Evolutionary conservation across 2,888 invertebrate genomes (phyloP).

Genomic region (Corythucha ciliata): DNA sequence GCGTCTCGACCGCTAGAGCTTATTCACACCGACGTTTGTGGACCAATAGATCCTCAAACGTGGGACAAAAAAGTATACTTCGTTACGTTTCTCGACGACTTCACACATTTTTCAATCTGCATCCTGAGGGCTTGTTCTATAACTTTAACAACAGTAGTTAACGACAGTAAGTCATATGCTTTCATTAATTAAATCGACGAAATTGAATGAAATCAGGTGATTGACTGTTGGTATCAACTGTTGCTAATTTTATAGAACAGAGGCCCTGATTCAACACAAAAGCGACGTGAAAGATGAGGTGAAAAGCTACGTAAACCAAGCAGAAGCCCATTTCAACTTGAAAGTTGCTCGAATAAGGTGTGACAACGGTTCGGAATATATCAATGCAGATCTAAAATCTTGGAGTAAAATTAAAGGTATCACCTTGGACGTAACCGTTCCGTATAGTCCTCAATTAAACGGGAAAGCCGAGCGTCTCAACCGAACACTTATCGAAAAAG

Average conservation of each 20-base stretch:
- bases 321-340: conserved; percentile 6
- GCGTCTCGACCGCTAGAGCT: conserved; percentile 8
- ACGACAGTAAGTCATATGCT: too few relatives aligned
- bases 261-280: conserved; percentile 1
- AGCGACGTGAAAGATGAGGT: too few relatives aligned
- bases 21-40: conserved; percentile 14
- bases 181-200: too few relatives aligned
- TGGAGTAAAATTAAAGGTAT: conserved; percentile 10
- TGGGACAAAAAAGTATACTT: conserved; percentile 13
- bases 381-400: conserved; percentile 4
- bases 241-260: too few relatives aligned
- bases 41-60: neutral
- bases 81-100: conserved; percentile 5
- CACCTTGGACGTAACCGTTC: conserved; percentile 11
- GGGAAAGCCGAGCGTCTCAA: conserved; percentile 10
- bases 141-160: too few relatives aligned
- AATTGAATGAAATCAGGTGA: too few relatives aligned
- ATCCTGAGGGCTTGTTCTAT: too few relatives aligned
- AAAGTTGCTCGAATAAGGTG: conserved; percentile 4
- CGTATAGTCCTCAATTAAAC: conserved; percentile 14
- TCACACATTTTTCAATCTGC: conserved; percentile 5
- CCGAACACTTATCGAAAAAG: conserved; percentile 5
- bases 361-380: conserved; percentile 1
- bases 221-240: too few relatives aligned
- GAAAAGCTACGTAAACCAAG: conserved; percentile 3